These are phyloP conservation scores for Druceiella hillmani DNA, from an alignment of 2,888 invertebrate species.

Conservation along the genomic window DNA sequence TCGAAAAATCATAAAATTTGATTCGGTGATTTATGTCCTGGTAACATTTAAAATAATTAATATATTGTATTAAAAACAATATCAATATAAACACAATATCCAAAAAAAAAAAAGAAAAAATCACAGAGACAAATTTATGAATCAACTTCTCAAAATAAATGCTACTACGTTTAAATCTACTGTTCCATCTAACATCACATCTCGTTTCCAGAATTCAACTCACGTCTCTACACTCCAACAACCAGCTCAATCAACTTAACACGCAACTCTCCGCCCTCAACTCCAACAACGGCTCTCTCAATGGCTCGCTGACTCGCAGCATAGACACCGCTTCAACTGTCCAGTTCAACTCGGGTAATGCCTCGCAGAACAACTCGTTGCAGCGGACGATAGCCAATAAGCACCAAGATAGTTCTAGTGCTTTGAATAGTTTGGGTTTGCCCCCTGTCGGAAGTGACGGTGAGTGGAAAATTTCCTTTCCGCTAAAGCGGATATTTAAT, in stretches of 20 bases:
- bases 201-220: conserved; percentile 18
- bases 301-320: conserved; percentile 44
- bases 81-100: too few species aligned
- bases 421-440: conserved; percentile 39
- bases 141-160: too few species aligned
- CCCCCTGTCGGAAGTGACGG: conserved; percentile 35
- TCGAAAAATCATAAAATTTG: too few species aligned
- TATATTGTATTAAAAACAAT: too few species aligned
- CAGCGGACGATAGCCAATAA: conserved; percentile 34
- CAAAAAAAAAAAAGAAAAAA: too few species aligned
- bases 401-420: conserved; percentile 40
- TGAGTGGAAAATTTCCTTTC: too few species aligned
- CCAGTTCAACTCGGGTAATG: conserved; percentile 37
- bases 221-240: conserved; percentile 20
- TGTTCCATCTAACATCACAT: not conserved
- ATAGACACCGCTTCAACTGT: conserved; percentile 40
- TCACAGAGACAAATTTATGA: too few species aligned
- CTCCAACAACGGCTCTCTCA: conserved; percentile 24
- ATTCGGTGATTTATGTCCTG: too few species aligned
- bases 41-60: too few species aligned
- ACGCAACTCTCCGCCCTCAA: not conserved
- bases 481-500: too few species aligned
- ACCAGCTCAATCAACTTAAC: conserved; percentile 6
- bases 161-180: too few species aligned
- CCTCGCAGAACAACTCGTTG: conserved; percentile 43